phyloP scores from a whole-genome alignment of 2,888 invertebrate genomes.

The Allophyes oxyacanthae region DNA sequence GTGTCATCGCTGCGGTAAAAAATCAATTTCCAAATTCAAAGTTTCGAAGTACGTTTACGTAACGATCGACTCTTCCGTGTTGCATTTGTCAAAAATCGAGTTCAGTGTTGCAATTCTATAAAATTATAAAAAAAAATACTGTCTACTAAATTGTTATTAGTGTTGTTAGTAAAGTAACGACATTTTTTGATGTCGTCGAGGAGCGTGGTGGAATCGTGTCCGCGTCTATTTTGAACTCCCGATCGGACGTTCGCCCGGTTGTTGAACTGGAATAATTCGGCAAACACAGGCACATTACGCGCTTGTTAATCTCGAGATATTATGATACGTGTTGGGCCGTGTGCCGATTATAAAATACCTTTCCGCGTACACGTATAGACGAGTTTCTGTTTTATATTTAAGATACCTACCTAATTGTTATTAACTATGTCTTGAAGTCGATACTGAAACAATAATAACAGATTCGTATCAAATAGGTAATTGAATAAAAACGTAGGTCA shows the following conservation, averaged over 20 bases:
- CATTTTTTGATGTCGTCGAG: conserved; percentile 73
- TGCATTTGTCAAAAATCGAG: conserved; percentile 54
- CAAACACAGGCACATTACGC: conserved; percentile 85
- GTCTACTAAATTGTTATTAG: conserved; percentile 30
- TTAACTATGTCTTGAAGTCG: conserved; percentile 43
- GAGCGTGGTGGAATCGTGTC: conserved; percentile 71
- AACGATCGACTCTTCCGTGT: conserved; percentile 55
- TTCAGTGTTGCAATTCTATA: conserved; percentile 54
- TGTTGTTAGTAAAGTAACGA: conserved; percentile 27
- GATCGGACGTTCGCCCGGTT: conserved; percentile 85
- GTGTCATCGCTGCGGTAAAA: conserved; percentile 48
- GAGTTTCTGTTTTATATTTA: conserved; percentile 25
- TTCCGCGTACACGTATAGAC: conserved; percentile 45
- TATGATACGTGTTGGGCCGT: conserved; percentile 69
- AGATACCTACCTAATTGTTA: conserved; percentile 36
- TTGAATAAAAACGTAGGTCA: too few species aligned
- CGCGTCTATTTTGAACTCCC: conserved; percentile 87
- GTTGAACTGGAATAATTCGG: conserved; percentile 89
- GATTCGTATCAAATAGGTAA: conserved; percentile 54
- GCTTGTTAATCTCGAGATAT: conserved; percentile 80
- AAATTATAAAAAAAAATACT: conserved; percentile 35
- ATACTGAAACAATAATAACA: conserved; percentile 46
- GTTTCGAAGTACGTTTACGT: conserved; percentile 51
- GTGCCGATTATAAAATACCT: conserved; percentile 70
- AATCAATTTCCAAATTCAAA: conserved; percentile 52